Percentiles rank a stretch among this genome's conserved stretches.
Evolutionary conservation across 2,797 vertebrate genomes (phyloP).

Genomic region (Eulemur rubriventer): DNA sequence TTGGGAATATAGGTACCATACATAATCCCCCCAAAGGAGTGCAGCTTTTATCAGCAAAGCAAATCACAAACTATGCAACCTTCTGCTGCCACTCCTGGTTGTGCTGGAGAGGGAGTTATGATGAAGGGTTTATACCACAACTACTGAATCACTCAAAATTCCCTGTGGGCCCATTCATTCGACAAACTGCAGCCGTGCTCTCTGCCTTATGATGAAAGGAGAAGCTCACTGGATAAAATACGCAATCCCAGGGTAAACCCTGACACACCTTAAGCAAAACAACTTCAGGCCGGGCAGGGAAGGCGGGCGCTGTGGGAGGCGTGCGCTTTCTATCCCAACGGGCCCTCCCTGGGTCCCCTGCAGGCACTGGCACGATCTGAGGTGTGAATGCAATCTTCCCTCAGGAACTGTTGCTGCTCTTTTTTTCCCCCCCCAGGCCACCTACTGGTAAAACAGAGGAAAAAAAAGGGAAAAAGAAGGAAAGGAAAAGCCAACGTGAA

Average conservation of each 20-base stretch:
- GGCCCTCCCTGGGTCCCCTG: not conserved
- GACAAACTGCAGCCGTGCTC: constrained; percentile 27
- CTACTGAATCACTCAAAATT: constrained; percentile 45
- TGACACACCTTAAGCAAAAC: constrained; percentile 61
- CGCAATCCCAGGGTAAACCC: constrained; percentile 38
- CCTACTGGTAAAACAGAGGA: constrained; percentile 29
- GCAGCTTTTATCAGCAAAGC: not conserved
- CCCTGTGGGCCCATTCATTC: constrained; percentile 24
- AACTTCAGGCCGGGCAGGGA: not conserved
- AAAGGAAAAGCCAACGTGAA: not conserved
- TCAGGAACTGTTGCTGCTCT: not conserved
- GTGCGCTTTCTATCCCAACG: not conserved
- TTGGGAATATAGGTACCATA: not conserved
- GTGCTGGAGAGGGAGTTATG: not conserved
- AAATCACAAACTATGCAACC: not conserved
- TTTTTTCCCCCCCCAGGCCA: not conserved
- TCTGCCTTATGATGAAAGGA: constrained; percentile 22
- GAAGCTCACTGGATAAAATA: constrained; percentile 42
- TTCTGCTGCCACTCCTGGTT: not conserved
- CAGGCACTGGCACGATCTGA: not conserved
- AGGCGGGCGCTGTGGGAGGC: not conserved
- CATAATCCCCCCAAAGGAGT: not conserved
- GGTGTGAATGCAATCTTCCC: constrained; percentile 2
- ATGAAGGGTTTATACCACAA: constrained; percentile 10
- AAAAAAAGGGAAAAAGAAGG: not conserved